Base-by-base conservation (phyloP, 2,888 invertebrate genomes). In the Acanthosoma haemorrhoidale region DNA sequence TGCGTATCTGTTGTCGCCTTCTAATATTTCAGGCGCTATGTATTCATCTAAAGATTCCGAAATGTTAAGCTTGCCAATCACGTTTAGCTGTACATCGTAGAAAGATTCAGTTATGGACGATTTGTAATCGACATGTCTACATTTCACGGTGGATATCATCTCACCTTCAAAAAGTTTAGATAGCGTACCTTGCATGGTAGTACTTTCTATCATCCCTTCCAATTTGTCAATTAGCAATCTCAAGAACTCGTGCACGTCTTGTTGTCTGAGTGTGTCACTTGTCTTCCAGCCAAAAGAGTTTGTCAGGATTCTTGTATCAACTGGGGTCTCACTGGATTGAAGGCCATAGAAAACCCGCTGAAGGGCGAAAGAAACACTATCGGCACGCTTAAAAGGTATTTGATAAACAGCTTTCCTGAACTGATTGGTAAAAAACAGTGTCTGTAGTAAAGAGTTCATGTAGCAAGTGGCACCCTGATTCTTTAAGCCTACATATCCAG, bases 391-490 rank as follows among this genome's bases (percentile, higher is more conserved):
- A 34, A 98, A 98, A 21, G 98, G 98, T 92, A 99, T 98, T 82
- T 96, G 92, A 80, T 99, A 99, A 9, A 99, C 98, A 67, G 98
- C 96, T 80, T 84, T 85, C 75, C 87, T 78, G 25, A 88, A 80
- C 79, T 88, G 86, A 83, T 97, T 98, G 43, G 98, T 99, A 81
- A 98, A 99, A 82, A 95, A 99, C 58, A 99, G 83, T 0, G 98
- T 97, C 83, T 99, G 99, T 67, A 99, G 84, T 73, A 99, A 84
- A 0, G 98, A 98, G 80, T 99, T 99, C 98, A 99, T 99, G 80
- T 99, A 99, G 82, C 99, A 99, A 0, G 99, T 99, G 58, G 99
- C 99, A 63, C 99, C 99, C 83, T 99, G 99, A 82, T 99, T 99
- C 81, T 97, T 97, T 69, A 99, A 84, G 61, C 99, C 99, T 67